Conservation (phyloP, 2,888 invertebrate species). For the Philereme vetulata region DNA sequence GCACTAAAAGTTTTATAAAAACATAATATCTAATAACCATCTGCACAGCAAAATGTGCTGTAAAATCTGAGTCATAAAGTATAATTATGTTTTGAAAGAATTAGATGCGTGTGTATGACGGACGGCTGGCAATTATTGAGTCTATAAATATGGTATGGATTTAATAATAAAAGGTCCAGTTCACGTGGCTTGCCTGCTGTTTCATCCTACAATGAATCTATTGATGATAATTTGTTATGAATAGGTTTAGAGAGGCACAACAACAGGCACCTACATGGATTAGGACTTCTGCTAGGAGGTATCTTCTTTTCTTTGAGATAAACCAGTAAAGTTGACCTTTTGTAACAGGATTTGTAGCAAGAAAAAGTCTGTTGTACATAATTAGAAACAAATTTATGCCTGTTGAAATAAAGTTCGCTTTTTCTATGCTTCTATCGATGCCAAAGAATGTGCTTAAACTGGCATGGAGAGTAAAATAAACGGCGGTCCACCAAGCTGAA, state of each 20-base stretch:
- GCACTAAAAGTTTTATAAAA: too few relatives aligned
- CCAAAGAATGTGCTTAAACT: too few relatives aligned
- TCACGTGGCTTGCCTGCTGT: slow-evolving; percentile 50
- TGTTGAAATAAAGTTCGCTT: too few relatives aligned
- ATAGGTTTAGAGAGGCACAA: not conserved
- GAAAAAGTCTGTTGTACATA: too few relatives aligned
- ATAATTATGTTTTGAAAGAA: not conserved
- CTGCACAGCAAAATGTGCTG: not conserved
- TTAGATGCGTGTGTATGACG: slow-evolving; percentile 9
- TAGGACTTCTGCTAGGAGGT: too few relatives aligned
- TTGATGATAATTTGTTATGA: slow-evolving; percentile 46
- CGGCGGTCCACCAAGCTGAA: too few relatives aligned
- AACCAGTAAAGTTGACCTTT: not conserved
- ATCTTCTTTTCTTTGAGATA: slow-evolving; percentile 4
- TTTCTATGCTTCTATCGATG: too few relatives aligned
- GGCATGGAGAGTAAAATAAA: too few relatives aligned
- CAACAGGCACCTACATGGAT: not conserved
- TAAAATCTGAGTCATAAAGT: not conserved
- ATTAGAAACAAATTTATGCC: too few relatives aligned
- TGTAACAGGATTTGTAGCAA: too few relatives aligned
- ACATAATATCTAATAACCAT: not conserved
- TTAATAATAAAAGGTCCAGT: slow-evolving; percentile 50
- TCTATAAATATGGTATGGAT: slow-evolving; percentile 48
- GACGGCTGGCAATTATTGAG: slow-evolving; percentile 42
- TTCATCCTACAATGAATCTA: slow-evolving; percentile 47